Conservation (phyloP, 37 sponge, comb jelly and placozoan species). For the Chondrosia reniformis region DNA sequence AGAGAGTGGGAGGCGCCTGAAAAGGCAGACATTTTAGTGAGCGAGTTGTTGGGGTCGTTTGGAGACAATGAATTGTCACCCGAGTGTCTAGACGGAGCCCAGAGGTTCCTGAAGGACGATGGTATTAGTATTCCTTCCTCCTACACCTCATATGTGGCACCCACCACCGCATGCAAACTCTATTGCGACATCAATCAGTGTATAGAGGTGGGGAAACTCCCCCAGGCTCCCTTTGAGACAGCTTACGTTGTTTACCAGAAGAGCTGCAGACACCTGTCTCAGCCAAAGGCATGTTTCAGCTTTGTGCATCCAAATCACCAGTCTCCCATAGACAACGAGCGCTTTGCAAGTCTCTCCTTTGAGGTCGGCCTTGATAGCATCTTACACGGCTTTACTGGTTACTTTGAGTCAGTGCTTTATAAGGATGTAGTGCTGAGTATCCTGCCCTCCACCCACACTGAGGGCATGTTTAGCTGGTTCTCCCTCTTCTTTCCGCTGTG, state of each 20-base stretch:
- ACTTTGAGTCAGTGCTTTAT: constrained; percentile 89
- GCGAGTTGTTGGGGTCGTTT: constrained; percentile 98
- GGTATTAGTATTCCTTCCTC: constrained; percentile 90
- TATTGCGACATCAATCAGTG: constrained; percentile 53
- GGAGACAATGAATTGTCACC: constrained; percentile 99
- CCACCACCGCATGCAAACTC: constrained; percentile 77
- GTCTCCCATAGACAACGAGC: constrained; percentile 66
- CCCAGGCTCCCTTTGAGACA: constrained; percentile 73
- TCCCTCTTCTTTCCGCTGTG: constrained; percentile 93
- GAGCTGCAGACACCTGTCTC: constrained; percentile 53
- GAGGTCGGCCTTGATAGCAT: constrained; percentile 25
- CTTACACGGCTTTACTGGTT: constrained; percentile 95
- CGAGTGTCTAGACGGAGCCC: constrained; percentile 99
- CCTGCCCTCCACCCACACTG: constrained; percentile 78
- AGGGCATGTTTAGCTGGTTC: constrained; percentile 99
- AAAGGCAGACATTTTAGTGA: constrained; percentile 83
- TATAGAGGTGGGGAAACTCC: constrained; percentile 52
- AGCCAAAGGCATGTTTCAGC: constrained; percentile 81
- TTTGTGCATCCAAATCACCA: constrained; percentile 91
- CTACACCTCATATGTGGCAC: constrained; percentile 92
- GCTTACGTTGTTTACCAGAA: constrained; percentile 90
- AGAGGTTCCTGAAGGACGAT: constrained; percentile 84
- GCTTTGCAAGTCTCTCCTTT: constrained; percentile 64
- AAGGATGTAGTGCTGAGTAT: constrained; percentile 81
- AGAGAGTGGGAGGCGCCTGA: constrained; percentile 88